Percentiles rank a stretch among this genome's conserved stretches.
Conservation (phyloP, 2,797 vertebrate species). For the Enteromius unitaeniatus region DNA sequence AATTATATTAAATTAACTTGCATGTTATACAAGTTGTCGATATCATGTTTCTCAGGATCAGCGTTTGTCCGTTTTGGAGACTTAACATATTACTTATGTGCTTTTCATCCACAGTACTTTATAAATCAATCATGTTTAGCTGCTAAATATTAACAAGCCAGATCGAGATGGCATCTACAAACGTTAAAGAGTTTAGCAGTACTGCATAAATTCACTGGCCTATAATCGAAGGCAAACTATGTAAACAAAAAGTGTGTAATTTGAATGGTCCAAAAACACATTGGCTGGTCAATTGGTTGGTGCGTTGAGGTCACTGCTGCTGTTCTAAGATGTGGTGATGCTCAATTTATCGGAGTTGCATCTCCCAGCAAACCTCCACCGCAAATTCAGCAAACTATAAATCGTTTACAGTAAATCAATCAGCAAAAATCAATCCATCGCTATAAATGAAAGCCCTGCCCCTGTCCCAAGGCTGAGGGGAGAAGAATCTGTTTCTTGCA, state of each 20-base stretch:
- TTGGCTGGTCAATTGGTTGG: conserved; percentile 55
- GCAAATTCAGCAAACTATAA: conserved; percentile 54
- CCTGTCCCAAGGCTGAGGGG: conserved; percentile 71
- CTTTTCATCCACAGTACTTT: not conserved
- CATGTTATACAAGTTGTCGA: conserved; percentile 36
- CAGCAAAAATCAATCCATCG: conserved; percentile 70
- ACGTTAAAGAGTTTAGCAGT: not conserved
- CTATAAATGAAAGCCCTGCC: conserved; percentile 75
- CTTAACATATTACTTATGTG: conserved; percentile 21
- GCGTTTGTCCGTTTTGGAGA: conserved; percentile 27
- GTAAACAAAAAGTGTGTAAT: not conserved
- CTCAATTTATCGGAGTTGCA: conserved; percentile 68
- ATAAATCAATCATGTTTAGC: not conserved
- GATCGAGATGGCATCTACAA: not conserved
- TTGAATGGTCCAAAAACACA: not conserved
- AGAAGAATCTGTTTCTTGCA: not conserved
- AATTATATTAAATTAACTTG: conserved; percentile 48
- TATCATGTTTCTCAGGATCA: conserved; percentile 50
- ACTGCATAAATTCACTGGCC: not conserved
- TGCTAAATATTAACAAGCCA: not conserved
- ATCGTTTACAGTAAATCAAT: conserved; percentile 56
- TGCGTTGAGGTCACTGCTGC: conserved; percentile 59
- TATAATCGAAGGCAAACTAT: not conserved
- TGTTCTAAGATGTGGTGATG: conserved; percentile 60
- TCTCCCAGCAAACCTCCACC: conserved; percentile 35